These are phyloP conservation scores for Steinernema carpocapsae DNA, from an alignment of 2,888 invertebrate genomes.

Conservation along the genomic window DNA sequence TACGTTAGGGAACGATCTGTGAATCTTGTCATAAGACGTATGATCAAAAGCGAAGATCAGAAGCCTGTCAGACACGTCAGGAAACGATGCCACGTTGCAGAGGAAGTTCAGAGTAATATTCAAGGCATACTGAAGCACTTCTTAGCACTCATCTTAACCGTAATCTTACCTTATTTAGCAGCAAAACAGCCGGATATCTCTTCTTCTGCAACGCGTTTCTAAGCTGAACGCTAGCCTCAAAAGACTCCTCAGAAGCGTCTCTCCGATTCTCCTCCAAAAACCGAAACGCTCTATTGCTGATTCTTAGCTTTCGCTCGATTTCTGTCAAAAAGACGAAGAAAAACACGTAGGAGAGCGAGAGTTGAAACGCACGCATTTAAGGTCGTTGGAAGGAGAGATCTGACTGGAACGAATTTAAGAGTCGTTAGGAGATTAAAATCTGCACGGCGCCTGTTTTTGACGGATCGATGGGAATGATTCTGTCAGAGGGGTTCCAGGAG, in stretches of 20 bases:
- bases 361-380: neutral
- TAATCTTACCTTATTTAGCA: constrained; percentile 47
- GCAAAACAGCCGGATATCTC: constrained; percentile 44
- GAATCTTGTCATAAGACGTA: constrained; percentile 48
- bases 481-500: too few species aligned
- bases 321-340: neutral
- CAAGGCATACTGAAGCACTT: constrained; percentile 58
- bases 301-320: constrained; percentile 3
- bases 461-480: too few species aligned
- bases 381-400: too few species aligned
- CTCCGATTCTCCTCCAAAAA: neutral
- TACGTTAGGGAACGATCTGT: constrained; percentile 51
- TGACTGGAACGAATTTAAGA: too few species aligned
- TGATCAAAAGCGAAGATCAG: constrained; percentile 60
- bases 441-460: too few species aligned
- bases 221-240: neutral
- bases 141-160: neutral
- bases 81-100: constrained; percentile 57
- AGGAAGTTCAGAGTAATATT: constrained; percentile 64
- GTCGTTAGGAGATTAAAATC: too few species aligned
- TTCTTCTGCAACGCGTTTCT: neutral
- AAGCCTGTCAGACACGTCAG: constrained; percentile 45
- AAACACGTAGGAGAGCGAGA: neutral
- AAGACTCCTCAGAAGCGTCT: constrained; percentile 14
- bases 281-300: neutral